phyloP scores from a whole-genome alignment of 92 coral and sea anemone species.

The Umimayanthus chanpuru region DNA sequence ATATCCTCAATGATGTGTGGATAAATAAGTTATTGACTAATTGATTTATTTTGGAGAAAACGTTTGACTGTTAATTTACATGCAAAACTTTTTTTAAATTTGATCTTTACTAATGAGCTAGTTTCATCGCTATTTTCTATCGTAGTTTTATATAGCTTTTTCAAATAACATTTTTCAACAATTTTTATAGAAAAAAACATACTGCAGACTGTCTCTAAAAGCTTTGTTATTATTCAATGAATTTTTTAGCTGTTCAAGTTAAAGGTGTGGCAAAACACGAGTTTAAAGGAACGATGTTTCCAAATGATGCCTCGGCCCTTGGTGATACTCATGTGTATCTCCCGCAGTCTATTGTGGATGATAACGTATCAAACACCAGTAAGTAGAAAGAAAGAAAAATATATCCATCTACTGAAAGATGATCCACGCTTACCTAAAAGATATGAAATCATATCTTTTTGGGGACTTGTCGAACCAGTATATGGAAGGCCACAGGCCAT shows the following conservation, averaged over 20 bases:
- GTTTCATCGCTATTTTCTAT: too few relatives aligned
- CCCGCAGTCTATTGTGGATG: slow-evolving; percentile 31
- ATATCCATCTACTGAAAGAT: background rate
- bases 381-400: background rate
- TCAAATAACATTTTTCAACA: too few relatives aligned
- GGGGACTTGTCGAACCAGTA: too few relatives aligned
- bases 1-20: too few relatives aligned
- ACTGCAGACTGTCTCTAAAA: background rate
- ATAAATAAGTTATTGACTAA: too few relatives aligned
- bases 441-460: too few relatives aligned
- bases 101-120: too few relatives aligned
- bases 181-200: background rate
- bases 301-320: background rate
- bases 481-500: too few relatives aligned
- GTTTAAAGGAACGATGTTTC: slow-evolving; percentile 26
- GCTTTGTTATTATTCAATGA: background rate
- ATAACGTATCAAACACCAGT: slow-evolving; percentile 7
- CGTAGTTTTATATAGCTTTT: background rate
- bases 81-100: too few relatives aligned
- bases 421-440: too few relatives aligned
- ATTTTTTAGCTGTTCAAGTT: slow-evolving; percentile 30
- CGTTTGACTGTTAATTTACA: too few relatives aligned
- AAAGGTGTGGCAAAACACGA: slow-evolving; percentile 34
- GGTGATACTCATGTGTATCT: slow-evolving; percentile 21
- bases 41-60: too few relatives aligned